Conservation (phyloP, 2,888 invertebrate species). For the Amphipoea lucens region DNA sequence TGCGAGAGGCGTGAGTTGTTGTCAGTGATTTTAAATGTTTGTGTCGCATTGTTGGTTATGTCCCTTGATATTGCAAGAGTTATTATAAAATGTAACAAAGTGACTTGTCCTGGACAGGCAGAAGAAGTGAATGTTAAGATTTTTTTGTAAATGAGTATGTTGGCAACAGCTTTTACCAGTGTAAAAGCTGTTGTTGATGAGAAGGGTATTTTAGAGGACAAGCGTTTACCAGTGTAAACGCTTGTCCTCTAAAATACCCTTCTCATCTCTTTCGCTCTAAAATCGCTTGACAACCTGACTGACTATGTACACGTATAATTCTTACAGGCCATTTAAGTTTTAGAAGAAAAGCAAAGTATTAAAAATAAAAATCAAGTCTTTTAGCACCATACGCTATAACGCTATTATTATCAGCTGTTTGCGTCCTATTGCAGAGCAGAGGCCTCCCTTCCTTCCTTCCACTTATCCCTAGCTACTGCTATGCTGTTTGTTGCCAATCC, state of each 20-base stretch:
- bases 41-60: neutral
- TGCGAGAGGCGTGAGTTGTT: slow-evolving; percentile 21
- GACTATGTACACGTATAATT: neutral
- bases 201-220: too few species aligned
- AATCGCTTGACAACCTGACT: neutral
- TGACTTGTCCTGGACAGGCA: neutral
- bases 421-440: neutral
- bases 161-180: too few species aligned
- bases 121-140: neutral
- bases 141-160: neutral
- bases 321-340: neutral
- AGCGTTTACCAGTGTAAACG: too few species aligned
- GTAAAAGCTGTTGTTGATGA: too few species aligned
- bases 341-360: neutral
- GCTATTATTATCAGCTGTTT: neutral
- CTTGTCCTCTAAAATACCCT: neutral
- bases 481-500: neutral
- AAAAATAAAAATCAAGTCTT: too few species aligned
- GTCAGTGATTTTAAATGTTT: slow-evolving; percentile 1
- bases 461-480: neutral
- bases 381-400: too few species aligned
- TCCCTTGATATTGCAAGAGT: slow-evolving; percentile 1
- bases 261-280: neutral
- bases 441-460: neutral
- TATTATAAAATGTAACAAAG: neutral